A percentile compares a stretch with the other conserved stretches of the same genome.
Conservation (phyloP, 2,888 invertebrate species). For the Lamellibrachia satsuma region DNA sequence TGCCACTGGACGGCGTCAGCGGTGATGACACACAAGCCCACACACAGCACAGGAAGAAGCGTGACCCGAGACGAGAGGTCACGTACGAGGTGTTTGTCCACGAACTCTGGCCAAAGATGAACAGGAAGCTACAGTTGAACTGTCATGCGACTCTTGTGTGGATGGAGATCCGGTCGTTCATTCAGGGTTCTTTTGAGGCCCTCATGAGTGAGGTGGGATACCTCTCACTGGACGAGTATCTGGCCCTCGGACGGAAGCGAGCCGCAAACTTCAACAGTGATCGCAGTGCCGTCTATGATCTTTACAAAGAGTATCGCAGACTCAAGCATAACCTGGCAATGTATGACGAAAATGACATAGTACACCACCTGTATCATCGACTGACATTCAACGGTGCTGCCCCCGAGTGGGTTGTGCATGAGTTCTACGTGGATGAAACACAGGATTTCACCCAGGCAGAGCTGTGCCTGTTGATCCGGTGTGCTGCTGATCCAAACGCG, state of each 20-base stretch:
- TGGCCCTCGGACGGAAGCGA: conserved; percentile 47
- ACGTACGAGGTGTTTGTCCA: conserved; percentile 45
- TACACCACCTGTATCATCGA: conserved; percentile 43
- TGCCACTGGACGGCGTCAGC: conserved; percentile 25
- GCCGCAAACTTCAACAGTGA: conserved; percentile 51
- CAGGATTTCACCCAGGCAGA: conserved; percentile 61
- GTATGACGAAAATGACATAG: conserved; percentile 53
- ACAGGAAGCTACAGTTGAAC: conserved; percentile 25
- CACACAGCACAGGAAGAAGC: conserved; percentile 29
- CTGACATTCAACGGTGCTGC: conserved; percentile 32
- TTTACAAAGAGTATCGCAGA: conserved; percentile 46
- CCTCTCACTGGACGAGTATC: conserved; percentile 45
- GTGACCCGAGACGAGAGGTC: conserved; percentile 51
- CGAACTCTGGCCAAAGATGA: conserved; percentile 48
- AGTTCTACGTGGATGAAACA: conserved; percentile 59
- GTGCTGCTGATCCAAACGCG: conserved; percentile 55
- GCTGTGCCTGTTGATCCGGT: conserved; percentile 51
- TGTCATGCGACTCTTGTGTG: conserved; percentile 56
- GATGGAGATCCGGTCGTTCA: conserved; percentile 59
- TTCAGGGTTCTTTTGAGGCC: conserved; percentile 54
- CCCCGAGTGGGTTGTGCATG: conserved; percentile 46
- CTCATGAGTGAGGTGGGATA: conserved; percentile 31
- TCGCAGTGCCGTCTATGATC: conserved; percentile 45
- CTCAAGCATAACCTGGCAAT: conserved; percentile 43
- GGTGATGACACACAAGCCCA: conserved; percentile 39